A percentile compares a stretch with the other conserved stretches of the same genome.
Conservation (phyloP, 2,888 invertebrate genomes). For the Pardosa pseudoannulata region DNA sequence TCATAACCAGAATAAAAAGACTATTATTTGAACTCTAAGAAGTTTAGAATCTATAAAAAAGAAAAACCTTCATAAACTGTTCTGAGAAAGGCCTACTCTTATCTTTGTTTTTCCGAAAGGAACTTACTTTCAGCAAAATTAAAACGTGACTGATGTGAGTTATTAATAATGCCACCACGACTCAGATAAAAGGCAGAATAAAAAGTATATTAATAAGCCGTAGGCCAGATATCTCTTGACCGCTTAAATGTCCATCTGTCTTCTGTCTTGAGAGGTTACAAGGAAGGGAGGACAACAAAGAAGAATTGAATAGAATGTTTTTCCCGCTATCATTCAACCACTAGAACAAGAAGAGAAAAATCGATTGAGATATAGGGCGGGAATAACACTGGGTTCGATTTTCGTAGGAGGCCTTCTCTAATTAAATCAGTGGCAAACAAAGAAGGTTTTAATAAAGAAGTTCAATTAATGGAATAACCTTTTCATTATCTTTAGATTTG, state of each 20-base stretch:
- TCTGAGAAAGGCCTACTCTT: too few relatives aligned
- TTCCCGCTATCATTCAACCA: neutral
- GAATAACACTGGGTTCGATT: neutral
- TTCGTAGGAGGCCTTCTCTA: neutral
- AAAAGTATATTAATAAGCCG: slow-evolving; percentile 3
- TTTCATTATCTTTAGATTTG: slow-evolving; percentile 19
- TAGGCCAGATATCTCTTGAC: slow-evolving; percentile 59
- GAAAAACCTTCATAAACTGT: too few relatives aligned
- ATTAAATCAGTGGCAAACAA: slow-evolving; percentile 14
- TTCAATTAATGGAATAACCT: slow-evolving; percentile 16
- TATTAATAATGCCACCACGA: neutral
- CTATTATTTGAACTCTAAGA: too few relatives aligned
- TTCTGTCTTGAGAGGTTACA: slow-evolving; percentile 17
- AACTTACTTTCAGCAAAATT: too few relatives aligned
- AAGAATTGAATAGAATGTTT: slow-evolving; percentile 5
- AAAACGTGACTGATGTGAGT: too few relatives aligned
- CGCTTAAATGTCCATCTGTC: slow-evolving; percentile 73
- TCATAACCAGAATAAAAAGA: too few relatives aligned
- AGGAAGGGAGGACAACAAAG: neutral
- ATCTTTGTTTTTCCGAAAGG: too few relatives aligned
- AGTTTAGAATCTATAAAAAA: too few relatives aligned
- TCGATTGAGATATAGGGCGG: neutral
- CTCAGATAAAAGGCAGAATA: neutral
- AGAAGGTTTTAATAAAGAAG: slow-evolving; percentile 13
- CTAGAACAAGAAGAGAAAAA: neutral